Evolutionary conservation across 1,140 invertebrate genomes (phyloP).

Genomic region (Scaptomyza montana): DNA sequence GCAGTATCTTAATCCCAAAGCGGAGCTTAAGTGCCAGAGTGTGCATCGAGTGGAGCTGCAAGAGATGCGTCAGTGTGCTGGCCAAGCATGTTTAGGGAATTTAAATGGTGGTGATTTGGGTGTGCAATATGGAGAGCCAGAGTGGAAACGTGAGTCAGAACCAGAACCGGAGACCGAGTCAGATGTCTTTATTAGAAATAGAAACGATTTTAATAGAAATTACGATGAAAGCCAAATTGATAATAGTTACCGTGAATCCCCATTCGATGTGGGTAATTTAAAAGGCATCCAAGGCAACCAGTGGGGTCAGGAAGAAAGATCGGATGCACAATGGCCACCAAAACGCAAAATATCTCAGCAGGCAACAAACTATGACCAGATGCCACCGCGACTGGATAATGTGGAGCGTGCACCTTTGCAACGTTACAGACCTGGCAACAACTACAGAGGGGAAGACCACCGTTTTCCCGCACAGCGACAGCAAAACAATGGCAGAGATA

Average conservation of each 20-base stretch:
- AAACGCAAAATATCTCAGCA: slow-evolving; percentile 15
- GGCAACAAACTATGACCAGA: slow-evolving; percentile 7
- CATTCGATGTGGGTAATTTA: slow-evolving; percentile 54
- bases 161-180: slow-evolving; percentile 27
- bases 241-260: background rate
- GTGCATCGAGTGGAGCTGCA: slow-evolving; percentile 51
- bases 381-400: slow-evolving; percentile 42
- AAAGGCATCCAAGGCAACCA: slow-evolving; percentile 35
- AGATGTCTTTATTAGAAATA: background rate
- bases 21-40: slow-evolving; percentile 55
- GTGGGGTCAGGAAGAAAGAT: slow-evolving; percentile 18
- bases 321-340: slow-evolving; percentile 8
- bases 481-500: background rate
- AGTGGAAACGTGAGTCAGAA: slow-evolving; percentile 1
- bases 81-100: slow-evolving; percentile 53
- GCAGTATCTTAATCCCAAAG: slow-evolving; percentile 57
- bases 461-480: background rate
- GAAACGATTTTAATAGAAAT: slow-evolving; percentile 19
- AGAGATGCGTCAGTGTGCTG: slow-evolving; percentile 48
- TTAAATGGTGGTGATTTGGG: slow-evolving; percentile 23
- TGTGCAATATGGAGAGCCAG: slow-evolving; percentile 20
- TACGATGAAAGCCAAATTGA: slow-evolving; percentile 20
- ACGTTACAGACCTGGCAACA: slow-evolving; percentile 7
- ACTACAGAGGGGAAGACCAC: slow-evolving; percentile 2
- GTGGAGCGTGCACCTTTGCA: slow-evolving; percentile 44